phyloP scores from a whole-genome alignment of 92 coral and sea anemone species.

The Epizoanthus illoricatus region DNA sequence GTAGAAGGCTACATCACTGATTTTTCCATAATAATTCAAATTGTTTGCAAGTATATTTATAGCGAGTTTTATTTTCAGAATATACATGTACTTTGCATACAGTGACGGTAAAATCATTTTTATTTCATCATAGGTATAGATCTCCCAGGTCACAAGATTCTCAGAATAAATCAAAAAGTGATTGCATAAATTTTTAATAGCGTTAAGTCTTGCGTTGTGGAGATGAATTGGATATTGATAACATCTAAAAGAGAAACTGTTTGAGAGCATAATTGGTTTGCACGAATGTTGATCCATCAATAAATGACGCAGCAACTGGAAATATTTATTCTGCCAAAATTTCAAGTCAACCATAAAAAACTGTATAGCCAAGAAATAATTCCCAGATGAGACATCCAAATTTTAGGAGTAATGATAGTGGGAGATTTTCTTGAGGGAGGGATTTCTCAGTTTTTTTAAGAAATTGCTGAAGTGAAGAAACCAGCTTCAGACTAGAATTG shows the following conservation, averaged over 20 bases:
- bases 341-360: not conserved
- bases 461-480: not conserved
- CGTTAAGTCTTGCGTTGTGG: not conserved
- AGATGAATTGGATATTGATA: constrained; percentile 27
- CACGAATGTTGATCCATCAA: constrained; percentile 13
- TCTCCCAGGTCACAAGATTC: not conserved
- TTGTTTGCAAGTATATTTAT: not conserved
- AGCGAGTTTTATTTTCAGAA: not conserved
- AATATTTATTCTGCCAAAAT: not conserved
- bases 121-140: not conserved
- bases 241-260: constrained; percentile 12
- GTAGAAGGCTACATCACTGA: not conserved
- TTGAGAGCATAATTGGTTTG: constrained; percentile 19
- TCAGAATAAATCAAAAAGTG: too few species aligned
- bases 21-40: not conserved
- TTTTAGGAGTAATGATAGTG: not conserved
- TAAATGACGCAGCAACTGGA: not conserved
- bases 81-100: not conserved
- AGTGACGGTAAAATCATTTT: not conserved
- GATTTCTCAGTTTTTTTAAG: constrained; percentile 10
- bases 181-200: constrained; percentile 31
- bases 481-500: not conserved
- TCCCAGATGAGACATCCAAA: not conserved
- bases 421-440: not conserved
- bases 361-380: too few species aligned